Evolutionary conservation across 2,797 vertebrate species (phyloP), one percentile per base, ranked within the genome.

Genomic region (Periparus ater): DNA sequence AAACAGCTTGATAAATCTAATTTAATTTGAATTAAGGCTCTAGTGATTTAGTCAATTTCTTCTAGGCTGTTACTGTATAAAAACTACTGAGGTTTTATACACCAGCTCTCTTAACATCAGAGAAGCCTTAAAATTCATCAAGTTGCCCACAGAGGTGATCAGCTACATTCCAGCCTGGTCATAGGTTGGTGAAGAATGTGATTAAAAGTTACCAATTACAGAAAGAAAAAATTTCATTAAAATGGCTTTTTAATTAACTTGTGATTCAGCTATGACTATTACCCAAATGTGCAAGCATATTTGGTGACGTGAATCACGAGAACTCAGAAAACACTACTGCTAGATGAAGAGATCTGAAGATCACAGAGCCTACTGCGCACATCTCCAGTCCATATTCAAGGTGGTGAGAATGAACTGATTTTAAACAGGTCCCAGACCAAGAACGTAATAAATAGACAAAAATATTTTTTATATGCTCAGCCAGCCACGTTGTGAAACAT

Each of bases 371-470:
- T 57, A 27, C 21, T 7, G 20, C 18, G 26, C 48, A 51, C 3
- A 1, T 9, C 10, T 40, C n/a, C 25, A 20, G 25, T 74, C 38
- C 38, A 38, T 15, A 60, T 13, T 19, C 0, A 0, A 75, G 44
- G 8, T 10, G 11, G 13, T 26, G 5, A 71, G n/a, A 62, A 75
- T 8, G 1, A 84, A 88, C 8, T 11, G 18, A 44, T 58, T 87
- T 74, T 55, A 44, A 85, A 68, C 25, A 57, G 47, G 40, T 16
- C 47, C 7, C 20, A 67, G 38, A 18, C 0, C 50, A 7, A 65
- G 34, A 83, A 19, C 3, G 62, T 62, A 55, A 66, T 0, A 75
- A 23, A 57, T 10, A 62, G 5, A 27, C 19, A 40, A 20, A 53
- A 10, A 9, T 47, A 21, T 65, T n/a, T 17, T 26, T 10, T 21